Evolutionary conservation across 2,797 vertebrate species (phyloP).

Genomic region (Smutsia temminckii): DNA sequence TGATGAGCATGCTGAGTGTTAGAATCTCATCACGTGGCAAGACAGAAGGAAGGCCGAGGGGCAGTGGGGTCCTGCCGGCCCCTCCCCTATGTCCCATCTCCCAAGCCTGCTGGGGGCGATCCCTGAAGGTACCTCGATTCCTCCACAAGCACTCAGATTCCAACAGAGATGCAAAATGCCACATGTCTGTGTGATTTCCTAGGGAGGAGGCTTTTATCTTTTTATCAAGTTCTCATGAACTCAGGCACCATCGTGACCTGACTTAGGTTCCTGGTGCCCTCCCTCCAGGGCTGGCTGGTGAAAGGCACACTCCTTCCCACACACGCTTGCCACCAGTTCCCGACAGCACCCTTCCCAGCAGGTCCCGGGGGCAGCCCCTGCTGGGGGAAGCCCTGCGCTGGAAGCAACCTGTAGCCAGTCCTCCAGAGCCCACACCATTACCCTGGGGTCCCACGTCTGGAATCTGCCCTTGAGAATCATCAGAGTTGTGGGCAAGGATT

Average conservation of each 20-base stretch:
- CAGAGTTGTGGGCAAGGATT: background rate
- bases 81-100: too few species aligned
- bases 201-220: background rate
- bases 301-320: background rate
- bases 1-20: background rate
- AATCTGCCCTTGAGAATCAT: background rate
- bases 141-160: background rate
- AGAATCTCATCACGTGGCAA: background rate
- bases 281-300: background rate
- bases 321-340: fast-evolving
- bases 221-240: background rate
- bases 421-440: too few species aligned
- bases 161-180: background rate
- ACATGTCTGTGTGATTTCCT: background rate
- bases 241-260: background rate
- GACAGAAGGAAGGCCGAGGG: background rate
- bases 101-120: too few species aligned
- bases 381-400: background rate
- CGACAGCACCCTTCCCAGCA: too few species aligned
- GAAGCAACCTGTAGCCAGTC: fast-evolving
- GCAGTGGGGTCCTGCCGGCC: fast-evolving
- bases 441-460: background rate
- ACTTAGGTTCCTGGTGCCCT: background rate
- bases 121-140: too few species aligned
- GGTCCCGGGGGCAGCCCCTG: too few species aligned